Percentiles rank a stretch among this genome's conserved stretches.
phyloP scores from a whole-genome alignment of 2,888 invertebrate species.

The Plebejus argus region DNA sequence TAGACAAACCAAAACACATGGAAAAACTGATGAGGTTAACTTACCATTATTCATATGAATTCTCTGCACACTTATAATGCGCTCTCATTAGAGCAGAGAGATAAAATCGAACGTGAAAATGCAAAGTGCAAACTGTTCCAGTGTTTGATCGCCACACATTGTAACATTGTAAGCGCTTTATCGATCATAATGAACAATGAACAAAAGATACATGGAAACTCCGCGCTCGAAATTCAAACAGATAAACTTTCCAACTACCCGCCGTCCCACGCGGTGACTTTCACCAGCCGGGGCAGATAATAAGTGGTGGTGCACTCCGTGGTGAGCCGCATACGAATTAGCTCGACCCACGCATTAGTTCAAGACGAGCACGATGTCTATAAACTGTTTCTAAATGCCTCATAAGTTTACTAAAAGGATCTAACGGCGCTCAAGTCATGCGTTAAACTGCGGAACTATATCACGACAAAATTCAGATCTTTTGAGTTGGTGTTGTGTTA shows the following conservation, averaged over 20 bases:
- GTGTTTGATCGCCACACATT: not conserved
- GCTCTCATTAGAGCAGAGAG: not conserved
- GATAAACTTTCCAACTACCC: slow-evolving; percentile 30
- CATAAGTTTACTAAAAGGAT: not conserved
- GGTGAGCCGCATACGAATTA: slow-evolving; percentile 60
- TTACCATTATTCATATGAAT: not conserved
- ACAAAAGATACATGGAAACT: slow-evolving; percentile 24
- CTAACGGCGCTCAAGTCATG: too few species aligned
- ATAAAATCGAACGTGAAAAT: slow-evolving; percentile 15
- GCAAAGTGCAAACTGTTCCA: slow-evolving; percentile 6
- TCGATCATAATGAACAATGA: slow-evolving; percentile 26
- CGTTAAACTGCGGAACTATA: not conserved
- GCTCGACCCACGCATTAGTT: slow-evolving; percentile 37
- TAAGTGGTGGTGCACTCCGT: slow-evolving; percentile 33
- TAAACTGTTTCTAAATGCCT: not conserved
- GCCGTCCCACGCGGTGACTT: slow-evolving; percentile 33
- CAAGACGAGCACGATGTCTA: slow-evolving; percentile 11
- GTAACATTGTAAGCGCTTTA: slow-evolving; percentile 19
- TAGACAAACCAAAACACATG: not conserved
- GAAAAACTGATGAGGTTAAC: not conserved
- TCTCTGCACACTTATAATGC: not conserved
- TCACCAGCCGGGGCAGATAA: slow-evolving; percentile 39
- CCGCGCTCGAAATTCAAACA: slow-evolving; percentile 20
- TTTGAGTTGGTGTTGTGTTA: not conserved
- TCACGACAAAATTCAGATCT: not conserved